Evolutionary conservation across 2,888 invertebrate species (phyloP).

Genomic region (Tillus elongatus): DNA sequence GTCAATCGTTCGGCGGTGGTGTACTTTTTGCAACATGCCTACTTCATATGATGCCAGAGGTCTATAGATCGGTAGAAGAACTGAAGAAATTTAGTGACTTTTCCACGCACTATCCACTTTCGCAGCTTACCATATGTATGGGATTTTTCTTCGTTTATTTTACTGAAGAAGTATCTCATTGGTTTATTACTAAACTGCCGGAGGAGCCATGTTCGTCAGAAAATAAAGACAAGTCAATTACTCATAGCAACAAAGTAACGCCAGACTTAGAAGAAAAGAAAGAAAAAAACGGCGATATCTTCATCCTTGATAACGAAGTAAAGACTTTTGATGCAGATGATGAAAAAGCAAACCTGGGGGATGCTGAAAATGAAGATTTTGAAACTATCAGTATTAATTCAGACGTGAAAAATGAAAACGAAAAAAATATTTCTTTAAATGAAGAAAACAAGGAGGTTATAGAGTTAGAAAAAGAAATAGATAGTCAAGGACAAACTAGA

Average conservation of each 20-base stretch:
- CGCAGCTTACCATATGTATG: conserved; percentile 45
- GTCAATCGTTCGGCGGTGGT: conserved; percentile 48
- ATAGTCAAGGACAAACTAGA: conserved; percentile 25
- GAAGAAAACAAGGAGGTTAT: conserved; percentile 21
- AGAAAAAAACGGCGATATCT: conserved; percentile 8
- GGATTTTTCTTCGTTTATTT: conserved; percentile 50
- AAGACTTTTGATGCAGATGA: conserved; percentile 8
- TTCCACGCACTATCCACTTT: conserved; percentile 38
- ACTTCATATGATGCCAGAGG: conserved; percentile 50
- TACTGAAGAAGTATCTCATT: conserved; percentile 45
- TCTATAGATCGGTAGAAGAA: conserved; percentile 39
- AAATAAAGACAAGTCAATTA: too few relatives aligned
- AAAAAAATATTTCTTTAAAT: conserved; percentile 20
- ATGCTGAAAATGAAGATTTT: conserved; percentile 12
- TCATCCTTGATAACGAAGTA: conserved; percentile 14
- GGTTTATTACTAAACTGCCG: conserved; percentile 32
- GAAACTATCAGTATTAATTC: conserved; percentile 20
- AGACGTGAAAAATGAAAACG: conserved; percentile 23
- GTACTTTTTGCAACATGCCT: conserved; percentile 50
- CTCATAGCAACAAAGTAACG: conserved; percentile 19
- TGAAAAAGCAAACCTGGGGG: conserved; percentile 6
- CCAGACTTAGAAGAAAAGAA: too few relatives aligned
- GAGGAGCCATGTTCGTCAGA: conserved; percentile 19
- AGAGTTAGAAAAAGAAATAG: conserved; percentile 25
- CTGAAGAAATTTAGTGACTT: conserved; percentile 32